Conservation (phyloP, 2,797 vertebrate species). For the Eulemur coronatus region DNA sequence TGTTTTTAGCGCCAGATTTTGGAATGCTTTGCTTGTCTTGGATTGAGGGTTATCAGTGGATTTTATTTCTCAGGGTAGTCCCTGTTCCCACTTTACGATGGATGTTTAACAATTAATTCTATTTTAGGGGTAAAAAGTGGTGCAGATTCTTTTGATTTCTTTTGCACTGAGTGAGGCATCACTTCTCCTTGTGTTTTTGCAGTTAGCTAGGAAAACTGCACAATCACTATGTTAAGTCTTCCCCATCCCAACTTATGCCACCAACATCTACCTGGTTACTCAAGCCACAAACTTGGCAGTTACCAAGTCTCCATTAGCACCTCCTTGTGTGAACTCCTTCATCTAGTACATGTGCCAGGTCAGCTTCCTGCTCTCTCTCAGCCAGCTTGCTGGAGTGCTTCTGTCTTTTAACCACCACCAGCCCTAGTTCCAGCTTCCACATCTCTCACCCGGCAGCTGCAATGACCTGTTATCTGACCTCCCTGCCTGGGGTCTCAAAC, state of each 20-base stretch:
- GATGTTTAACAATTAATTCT: background rate
- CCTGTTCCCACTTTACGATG: background rate
- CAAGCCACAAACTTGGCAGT: background rate
- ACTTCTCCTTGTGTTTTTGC: background rate
- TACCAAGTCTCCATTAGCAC: background rate
- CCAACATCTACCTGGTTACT: background rate
- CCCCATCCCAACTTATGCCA: background rate
- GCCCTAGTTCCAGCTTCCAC: background rate
- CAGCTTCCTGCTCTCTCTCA: background rate
- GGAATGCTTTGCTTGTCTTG: background rate
- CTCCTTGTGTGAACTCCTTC: background rate
- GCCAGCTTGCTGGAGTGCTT: background rate
- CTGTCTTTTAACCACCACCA: background rate
- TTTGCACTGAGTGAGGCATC: background rate
- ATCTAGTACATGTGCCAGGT: background rate
- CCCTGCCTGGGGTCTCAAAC: background rate
- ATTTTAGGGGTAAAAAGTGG: background rate
- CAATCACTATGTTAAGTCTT: background rate
- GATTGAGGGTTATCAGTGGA: background rate
- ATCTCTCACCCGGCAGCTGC: background rate
- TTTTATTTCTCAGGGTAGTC: background rate
- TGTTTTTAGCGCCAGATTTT: background rate
- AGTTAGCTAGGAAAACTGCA: background rate
- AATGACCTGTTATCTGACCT: background rate
- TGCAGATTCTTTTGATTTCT: background rate